phyloP scores from a whole-genome alignment of 2,888 invertebrate species.

The Carabus problematicus region DNA sequence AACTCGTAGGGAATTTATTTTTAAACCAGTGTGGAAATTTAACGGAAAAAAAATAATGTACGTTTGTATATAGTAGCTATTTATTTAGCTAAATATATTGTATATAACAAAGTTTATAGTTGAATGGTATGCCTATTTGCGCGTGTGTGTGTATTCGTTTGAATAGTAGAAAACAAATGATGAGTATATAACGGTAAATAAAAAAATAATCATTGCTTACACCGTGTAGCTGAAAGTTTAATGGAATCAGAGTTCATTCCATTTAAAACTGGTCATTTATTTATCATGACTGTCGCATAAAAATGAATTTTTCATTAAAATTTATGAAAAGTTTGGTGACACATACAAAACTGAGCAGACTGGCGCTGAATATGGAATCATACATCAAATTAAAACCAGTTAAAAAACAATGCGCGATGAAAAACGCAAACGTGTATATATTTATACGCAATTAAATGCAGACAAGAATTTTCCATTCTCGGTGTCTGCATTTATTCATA shows the following conservation, averaged over 20 bases:
- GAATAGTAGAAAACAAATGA: slow-evolving; percentile 15
- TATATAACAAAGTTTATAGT: no score
- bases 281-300: slow-evolving; percentile 40
- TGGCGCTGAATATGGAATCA: slow-evolving; percentile 37
- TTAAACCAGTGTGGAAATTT: no score
- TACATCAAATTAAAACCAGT: slow-evolving; percentile 38
- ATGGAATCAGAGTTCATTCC: slow-evolving; percentile 39
- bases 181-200: slow-evolving; percentile 28
- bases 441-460: slow-evolving; percentile 41
- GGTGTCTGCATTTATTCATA: slow-evolving; percentile 34
- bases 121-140: neutral
- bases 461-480: slow-evolving; percentile 39
- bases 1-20: no score
- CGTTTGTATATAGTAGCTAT: no score
- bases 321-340: slow-evolving; percentile 40
- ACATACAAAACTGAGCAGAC: slow-evolving; percentile 38
- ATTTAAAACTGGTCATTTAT: slow-evolving; percentile 41
- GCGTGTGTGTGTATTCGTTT: neutral
- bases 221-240: slow-evolving; percentile 28
- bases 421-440: slow-evolving; percentile 34
- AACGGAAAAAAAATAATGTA: no score
- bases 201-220: slow-evolving; percentile 26
- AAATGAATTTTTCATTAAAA: slow-evolving; percentile 42
- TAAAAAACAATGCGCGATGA: slow-evolving; percentile 30
- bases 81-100: no score